These are phyloP conservation scores for Pachypanchax playfairii DNA, from an alignment of 2,113 vertebrate species.

Conservation along the genomic window DNA sequence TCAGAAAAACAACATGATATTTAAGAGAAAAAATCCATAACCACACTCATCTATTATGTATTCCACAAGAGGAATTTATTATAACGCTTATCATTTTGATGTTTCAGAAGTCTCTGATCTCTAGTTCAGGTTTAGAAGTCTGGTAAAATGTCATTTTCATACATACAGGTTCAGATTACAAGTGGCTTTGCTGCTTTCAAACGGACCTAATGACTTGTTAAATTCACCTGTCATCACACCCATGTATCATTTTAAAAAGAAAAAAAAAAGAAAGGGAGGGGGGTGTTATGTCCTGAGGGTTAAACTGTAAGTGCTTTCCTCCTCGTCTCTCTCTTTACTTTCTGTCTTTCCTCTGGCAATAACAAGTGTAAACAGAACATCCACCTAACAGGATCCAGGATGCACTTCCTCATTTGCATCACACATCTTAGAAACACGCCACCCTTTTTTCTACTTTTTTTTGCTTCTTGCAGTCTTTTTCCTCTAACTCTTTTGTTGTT, in stretches of 20 bases:
- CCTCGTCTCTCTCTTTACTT: constrained; percentile 15
- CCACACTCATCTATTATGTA: too few species aligned
- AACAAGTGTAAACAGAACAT: constrained; percentile 68
- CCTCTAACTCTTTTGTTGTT: neutral
- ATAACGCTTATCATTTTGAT: neutral
- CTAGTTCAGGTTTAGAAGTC: too few species aligned
- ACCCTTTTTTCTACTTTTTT: constrained; percentile 22
- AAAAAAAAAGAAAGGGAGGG: constrained; percentile 44
- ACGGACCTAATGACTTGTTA: neutral
- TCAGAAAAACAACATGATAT: too few species aligned
- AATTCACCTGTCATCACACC: neutral
- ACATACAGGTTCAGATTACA: neutral
- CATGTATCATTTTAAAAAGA: constrained; percentile 17
- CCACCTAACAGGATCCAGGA: constrained; percentile 78
- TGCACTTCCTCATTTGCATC: constrained; percentile 73
- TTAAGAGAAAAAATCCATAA: too few species aligned
- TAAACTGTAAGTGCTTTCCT: constrained; percentile 49
- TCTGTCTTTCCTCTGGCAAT: constrained; percentile 67
- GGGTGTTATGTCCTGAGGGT: constrained; percentile 49
- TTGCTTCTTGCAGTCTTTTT: neutral
- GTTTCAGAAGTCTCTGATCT: neutral
- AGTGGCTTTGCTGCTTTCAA: neutral
- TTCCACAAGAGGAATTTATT: neutral
- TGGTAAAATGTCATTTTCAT: too few species aligned
- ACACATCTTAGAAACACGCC: constrained; percentile 64